Evolutionary conservation across 2,888 invertebrate genomes (phyloP), one percentile per base, ranked within the genome.

Genomic region (Tetrapedia diversipes): DNA sequence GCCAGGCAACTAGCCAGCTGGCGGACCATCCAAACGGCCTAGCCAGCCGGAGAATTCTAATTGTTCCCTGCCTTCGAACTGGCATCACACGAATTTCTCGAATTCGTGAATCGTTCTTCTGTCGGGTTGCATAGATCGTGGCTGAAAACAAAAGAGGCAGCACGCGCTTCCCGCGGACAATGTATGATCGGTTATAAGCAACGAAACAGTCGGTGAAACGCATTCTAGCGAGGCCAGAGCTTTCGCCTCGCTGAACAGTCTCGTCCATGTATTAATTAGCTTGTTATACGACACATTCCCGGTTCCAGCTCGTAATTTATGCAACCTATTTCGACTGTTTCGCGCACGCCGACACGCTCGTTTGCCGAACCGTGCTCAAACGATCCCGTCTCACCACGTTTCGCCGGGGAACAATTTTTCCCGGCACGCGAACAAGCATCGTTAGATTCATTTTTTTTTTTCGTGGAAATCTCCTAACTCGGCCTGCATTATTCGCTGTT

Each of bases 211-310:
- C 73, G 81, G 81, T 66, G n/a, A 63, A 84, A 80, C 76, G 83
- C 82, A 82, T 83, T 81, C 79, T 73, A 80, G 72, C 77, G 68
- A 74, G 56, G 64, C 49, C 81, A 47, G 61, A 72, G 82, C 77
- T 77, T 68, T 72, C 72, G 77, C 75, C 51, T 64, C 61, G 69
- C 67, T 67, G 70, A 80, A 84, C 77, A 77, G 85, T 86, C n/a
- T n/a, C 81, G 85, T 84, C 85, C 87, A 79, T 85, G 89, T 89
- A 89, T 88, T 89, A 89, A 89, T 89, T 89, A 89, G 89, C 89
- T 89, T 87, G 88, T 89, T 88, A 87, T 85, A 84, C 81, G 80
- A 84, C 84, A 85, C 86, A 87, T 87, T 87, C 86, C 84, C 72
- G 22, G 6, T 73, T 51, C 66, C 66, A 69, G 63, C 68, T 63